Evolutionary conservation across 2,797 vertebrate species (phyloP).

Genomic region (Galagoides demidoff): DNA sequence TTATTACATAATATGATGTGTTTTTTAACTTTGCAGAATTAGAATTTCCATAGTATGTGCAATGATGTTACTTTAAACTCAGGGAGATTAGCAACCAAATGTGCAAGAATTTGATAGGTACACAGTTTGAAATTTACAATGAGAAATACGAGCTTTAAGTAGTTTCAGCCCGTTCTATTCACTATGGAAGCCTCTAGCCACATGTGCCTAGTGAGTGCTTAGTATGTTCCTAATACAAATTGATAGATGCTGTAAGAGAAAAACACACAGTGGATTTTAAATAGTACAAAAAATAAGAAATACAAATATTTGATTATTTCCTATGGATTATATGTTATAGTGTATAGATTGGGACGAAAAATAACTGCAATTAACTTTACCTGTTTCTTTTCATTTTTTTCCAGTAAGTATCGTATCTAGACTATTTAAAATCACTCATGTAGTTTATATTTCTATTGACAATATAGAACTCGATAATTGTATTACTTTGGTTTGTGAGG

Average conservation of each 20-base stretch:
- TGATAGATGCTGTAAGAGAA: neutral
- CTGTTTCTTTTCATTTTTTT: neutral
- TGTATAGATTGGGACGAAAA: neutral
- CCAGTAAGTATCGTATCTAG: neutral
- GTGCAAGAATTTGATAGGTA: neutral
- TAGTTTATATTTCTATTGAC: neutral
- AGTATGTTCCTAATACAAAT: neutral
- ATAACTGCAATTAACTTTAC: neutral
- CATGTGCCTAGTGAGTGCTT: accelerated
- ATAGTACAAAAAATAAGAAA: neutral
- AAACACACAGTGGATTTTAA: neutral
- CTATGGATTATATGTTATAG: neutral
- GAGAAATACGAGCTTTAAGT: neutral
- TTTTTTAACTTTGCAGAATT: neutral
- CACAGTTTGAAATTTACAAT: neutral
- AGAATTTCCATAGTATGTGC: neutral
- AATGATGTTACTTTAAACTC: neutral
- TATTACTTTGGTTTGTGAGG: neutral
- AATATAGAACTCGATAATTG: neutral
- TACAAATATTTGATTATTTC: neutral
- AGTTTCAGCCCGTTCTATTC: neutral
- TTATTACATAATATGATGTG: neutral
- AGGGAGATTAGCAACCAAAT: neutral
- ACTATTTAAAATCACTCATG: neutral
- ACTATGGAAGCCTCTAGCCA: neutral